Base-by-base conservation (phyloP, 1,140 invertebrate species). In the Phymastichus coffea region DNA sequence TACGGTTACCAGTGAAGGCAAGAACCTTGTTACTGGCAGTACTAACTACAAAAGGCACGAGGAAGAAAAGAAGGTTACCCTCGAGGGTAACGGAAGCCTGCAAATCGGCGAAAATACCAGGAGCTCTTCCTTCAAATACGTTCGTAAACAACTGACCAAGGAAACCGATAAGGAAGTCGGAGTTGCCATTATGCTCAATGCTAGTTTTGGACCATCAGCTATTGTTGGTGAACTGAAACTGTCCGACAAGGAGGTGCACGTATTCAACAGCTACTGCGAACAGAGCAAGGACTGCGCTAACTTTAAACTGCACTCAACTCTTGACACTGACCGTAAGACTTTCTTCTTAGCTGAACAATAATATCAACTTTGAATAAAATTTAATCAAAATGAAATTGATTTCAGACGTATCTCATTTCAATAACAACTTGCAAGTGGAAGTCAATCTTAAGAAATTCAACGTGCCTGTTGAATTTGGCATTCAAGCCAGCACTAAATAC, bases 241-340 rank as follows among this genome's bases (percentile, higher is more conserved):
- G 7, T 87, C 88, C 23, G 87, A 89, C 69, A 82, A 87, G 55
- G 86, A 88, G 59, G 83, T 88, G 61, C 86, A 87, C 64, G 78
- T 84, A 4, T 85, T 86, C 26, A 83, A 86, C 40, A 86, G 88
- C 4, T 87, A 87, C 70, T 91, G 89, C 70, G 87, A 90, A 57
- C 86, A 89, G 69, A 89, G 86, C 71, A 89, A 89, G 60, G 85
- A 89, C 61, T 91, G 89, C 66, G 86, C 86, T 2, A 85, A 89
- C 63, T 81, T 88, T 33, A 87, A 90, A 68, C 57, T 90, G 8
- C 82, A 87, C 49, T 85, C 86, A 14, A 86, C 84, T 64, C 70
- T 83, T 15, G 70, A 82, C 35, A 70, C 69, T 0, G 77, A 79
- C 22, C 76, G 84, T 85, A 66, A 79, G 80, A 80, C 35, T 47